phyloP scores from a whole-genome alignment of 2,113 vertebrate species.

The Struthio camelus region DNA sequence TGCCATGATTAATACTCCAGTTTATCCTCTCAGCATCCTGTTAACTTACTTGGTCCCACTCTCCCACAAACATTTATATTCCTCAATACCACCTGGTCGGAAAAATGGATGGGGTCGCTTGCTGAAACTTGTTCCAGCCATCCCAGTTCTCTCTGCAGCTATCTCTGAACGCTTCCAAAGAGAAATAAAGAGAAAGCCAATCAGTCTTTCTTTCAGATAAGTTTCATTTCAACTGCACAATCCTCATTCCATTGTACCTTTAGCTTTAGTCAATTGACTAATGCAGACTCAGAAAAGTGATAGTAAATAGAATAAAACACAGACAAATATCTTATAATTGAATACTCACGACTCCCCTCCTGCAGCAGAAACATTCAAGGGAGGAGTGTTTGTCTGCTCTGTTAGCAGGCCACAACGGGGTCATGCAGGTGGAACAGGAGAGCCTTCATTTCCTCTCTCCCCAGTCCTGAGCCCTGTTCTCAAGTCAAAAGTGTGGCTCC shows the following conservation, averaged over 20 bases:
- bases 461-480: background rate
- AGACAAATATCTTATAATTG: background rate
- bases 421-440: background rate
- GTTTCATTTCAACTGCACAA: background rate
- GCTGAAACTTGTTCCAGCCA: background rate
- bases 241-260: background rate
- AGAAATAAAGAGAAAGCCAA: background rate
- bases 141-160: background rate
- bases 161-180: background rate
- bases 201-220: background rate
- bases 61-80: background rate
- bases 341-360: background rate
- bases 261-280: background rate
- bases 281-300: background rate
- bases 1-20: background rate
- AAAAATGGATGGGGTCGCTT: background rate
- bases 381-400: background rate
- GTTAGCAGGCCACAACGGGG: background rate
- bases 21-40: background rate
- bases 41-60: background rate
- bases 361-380: background rate
- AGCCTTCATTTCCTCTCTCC: background rate
- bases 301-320: background rate
- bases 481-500: background rate
- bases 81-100: background rate